phyloP scores from a whole-genome alignment of 2,113 vertebrate genomes.

The Baryphthengus martii region DNA sequence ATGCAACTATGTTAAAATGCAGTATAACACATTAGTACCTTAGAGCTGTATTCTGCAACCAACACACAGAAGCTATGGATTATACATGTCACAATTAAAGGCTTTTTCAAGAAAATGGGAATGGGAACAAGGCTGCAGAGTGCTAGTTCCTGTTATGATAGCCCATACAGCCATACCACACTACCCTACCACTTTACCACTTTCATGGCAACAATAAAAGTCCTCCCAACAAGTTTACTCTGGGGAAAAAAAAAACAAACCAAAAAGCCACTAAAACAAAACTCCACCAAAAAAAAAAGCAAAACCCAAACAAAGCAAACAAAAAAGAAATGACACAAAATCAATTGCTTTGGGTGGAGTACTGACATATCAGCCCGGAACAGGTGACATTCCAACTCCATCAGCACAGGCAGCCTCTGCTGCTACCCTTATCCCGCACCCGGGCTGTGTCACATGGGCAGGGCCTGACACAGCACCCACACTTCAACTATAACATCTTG shows the following conservation, averaged over 20 bases:
- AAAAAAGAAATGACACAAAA: neutral
- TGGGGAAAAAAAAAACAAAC: neutral
- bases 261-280: neutral
- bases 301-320: neutral
- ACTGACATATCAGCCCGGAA: neutral
- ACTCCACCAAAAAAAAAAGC: neutral
- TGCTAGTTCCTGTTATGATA: neutral
- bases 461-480: fast-evolving
- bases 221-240: neutral
- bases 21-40: fast-evolving
- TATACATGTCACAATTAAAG: neutral
- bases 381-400: neutral
- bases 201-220: neutral
- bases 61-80: neutral
- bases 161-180: neutral
- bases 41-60: neutral
- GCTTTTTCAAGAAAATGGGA: neutral
- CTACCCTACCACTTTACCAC: neutral
- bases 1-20: neutral
- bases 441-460: fast-evolving
- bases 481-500: neutral
- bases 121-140: fast-evolving
- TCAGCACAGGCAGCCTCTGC: fast-evolving
- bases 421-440: fast-evolving
- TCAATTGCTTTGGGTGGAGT: neutral